Conservation (phyloP, 1,140 invertebrate species). For the Cydia fagiglandana region DNA sequence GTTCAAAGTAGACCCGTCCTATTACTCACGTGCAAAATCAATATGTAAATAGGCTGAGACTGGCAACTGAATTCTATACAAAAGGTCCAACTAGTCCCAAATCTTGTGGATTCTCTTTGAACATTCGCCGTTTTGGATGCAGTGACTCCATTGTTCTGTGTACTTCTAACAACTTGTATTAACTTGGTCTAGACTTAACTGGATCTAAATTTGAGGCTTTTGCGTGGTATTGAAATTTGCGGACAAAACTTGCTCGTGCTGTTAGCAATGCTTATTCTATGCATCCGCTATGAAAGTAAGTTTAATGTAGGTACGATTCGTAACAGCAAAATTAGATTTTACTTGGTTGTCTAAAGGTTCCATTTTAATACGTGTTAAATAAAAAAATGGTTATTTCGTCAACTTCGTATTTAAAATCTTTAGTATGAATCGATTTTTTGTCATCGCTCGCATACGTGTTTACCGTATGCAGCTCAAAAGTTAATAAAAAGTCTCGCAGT, state of each 20-base stretch:
- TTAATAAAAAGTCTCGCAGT: not conserved
- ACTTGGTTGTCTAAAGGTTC: too few relatives aligned
- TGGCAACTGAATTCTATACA: slow-evolving; percentile 33
- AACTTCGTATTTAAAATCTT: too few relatives aligned
- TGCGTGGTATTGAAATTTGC: slow-evolving; percentile 75
- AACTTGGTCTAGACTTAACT: slow-evolving; percentile 64
- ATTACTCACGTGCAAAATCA: slow-evolving; percentile 45
- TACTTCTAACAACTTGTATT: slow-evolving; percentile 48
- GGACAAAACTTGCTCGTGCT: slow-evolving; percentile 55
- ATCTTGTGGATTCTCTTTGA: not conserved
- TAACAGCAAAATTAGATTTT: not conserved
- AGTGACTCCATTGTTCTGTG: slow-evolving; percentile 38
- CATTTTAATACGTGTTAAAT: too few relatives aligned
- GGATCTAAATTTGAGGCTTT: slow-evolving; percentile 72
- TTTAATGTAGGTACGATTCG: not conserved
- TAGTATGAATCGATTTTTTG: too few relatives aligned
- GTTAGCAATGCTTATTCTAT: not conserved
- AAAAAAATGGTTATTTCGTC: too few relatives aligned
- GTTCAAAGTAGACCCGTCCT: slow-evolving; percentile 17
- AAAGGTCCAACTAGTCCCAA: slow-evolving; percentile 3
- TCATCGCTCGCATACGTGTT: too few relatives aligned
- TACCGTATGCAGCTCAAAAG: not conserved
- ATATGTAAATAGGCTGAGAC: slow-evolving; percentile 63
- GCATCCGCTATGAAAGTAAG: not conserved
- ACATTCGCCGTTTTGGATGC: slow-evolving; percentile 51